Evolutionary conservation across 1,140 invertebrate genomes (phyloP), one percentile per base, ranked within the genome.

Genomic region (Sycophaga agraensis): DNA sequence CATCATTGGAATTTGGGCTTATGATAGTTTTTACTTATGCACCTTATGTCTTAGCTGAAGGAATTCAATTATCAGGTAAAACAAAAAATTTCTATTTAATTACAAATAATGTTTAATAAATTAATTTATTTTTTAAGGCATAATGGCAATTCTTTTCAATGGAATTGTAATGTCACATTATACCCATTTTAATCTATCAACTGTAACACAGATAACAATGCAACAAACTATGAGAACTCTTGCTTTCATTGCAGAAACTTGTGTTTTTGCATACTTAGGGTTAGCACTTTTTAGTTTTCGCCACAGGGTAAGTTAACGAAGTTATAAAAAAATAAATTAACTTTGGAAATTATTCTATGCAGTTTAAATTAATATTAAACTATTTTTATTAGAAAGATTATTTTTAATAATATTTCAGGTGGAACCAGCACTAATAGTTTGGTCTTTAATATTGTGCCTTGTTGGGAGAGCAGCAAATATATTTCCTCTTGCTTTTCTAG

Each of bases 81-180:
- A 6, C 16, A 31, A 53, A 51, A 37, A 34, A 11, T 45, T 17
- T 43, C 9, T 37, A 49, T 19, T 39, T 59, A 31, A 34, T 31
- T 21, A 21, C n/a, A 34, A 31, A 43, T 28, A 37, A 17, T 19
- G 16, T 43, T 35, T n/a, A 35, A 1, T 37, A 26, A 21, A 31
- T 55, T 26, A 31, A 42, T 43, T 17, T 22, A 43, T 14, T 50
- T 12, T 84, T 84, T 65, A 82, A 91, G 94, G 96, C 60, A 99
- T 99, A 40, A 99, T 99, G 97, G 96, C 97, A 14, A 99, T 99
- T 70, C 82, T 99, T 61, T 98, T 99, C 75, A 97, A 96, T 83
- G 97, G 97, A 2, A 96, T 99, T 73, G 96, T 98, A 0, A 99
- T 99, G 97, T 98, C 96, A 1, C 97, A 99, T 78, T 99, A 99